Base-by-base conservation (phyloP, 1,140 invertebrate species). In the Zaprionus africanus region DNA sequence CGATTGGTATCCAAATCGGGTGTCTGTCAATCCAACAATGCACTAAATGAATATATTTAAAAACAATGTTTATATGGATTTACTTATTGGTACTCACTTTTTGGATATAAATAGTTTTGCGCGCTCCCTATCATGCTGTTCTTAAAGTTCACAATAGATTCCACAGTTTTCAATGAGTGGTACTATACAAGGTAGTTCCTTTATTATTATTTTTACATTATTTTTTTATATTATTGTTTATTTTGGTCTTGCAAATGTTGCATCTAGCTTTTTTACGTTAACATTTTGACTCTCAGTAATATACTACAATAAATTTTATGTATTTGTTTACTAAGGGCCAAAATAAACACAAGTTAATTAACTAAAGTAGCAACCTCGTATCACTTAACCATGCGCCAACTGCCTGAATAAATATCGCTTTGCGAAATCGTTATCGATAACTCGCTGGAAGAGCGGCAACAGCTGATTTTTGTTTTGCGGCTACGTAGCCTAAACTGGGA, bases 381-480 rank as follows among this genome's bases (percentile, higher is more conserved):
- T 15, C 4, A 38, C 13, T 12, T 13, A 38, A 38, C 36, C 36
- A 12, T 38, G 36, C 31, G 9, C 3, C 0, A 11, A 11, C 9
- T 34, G 31, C 9, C 31, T 34, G 31, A 11, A 38, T 31, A 24
- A 38, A 9, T 41, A 61, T 61, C 41, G 38, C 6, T 4, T 43
- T 5, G 46, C 19, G 4, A 22, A 41, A 31, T 28, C 5, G 36
- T 5, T 41, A 65, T 65, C 53, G 53, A 65, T 57, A 65, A 2
- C n/a, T 34, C 36, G 46, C 41, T 38, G 7, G 17, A 19, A 13
- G 5, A 41, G 54, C 49, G 64, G 22, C 19, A 71, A 59, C 73
- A 76, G 73, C 73, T 76, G 73, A 64, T 54, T 41, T 76, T 71
- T 76, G 73, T 76, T 76, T 76, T 71, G 68, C 73, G 73, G 7